Base-by-base conservation (phyloP, 2,113 vertebrate species). In the Zosterops japonicus region DNA sequence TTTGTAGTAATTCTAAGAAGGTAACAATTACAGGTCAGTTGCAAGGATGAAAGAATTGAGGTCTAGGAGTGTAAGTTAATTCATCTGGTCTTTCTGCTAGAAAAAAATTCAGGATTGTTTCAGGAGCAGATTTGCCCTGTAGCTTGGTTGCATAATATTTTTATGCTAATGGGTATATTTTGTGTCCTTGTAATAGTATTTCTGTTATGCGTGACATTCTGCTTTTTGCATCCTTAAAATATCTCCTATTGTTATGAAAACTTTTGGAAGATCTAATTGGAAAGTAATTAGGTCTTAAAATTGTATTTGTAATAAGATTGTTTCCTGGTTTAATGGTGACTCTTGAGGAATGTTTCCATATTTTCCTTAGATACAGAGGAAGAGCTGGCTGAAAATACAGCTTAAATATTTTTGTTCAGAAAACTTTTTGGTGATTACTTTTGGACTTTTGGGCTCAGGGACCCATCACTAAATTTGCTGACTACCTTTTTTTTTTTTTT, bases 41-140 rank as follows among this genome's bases (percentile, higher is more conserved):
- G 41, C 56, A 93, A 86, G 78, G 88, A 93, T 96, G 88, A 96
- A 95, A 95, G 82, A 70, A 59, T 53, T 86, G 83, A 60, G 71
- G 88, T 67, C 44, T 86, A 33, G 35, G 14, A 88, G 72, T 75
- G 72, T 80, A 95, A 95, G 94, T 35, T 2, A 80, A 80, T 90
- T 96, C 42, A 80, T 89, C 69, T 91, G 47, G 22, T 75, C 8
- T 90, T 49, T 80, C 49, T 79, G 44, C 47, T 60, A 63, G 29
- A 67, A 61, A 61, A 61, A 80, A 87, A 90, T 67, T 39, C 14
- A 65, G 33, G 36, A 20, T 42, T 95, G 35, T 83, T 93, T 72
- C 29, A 59, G 69, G 35, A 91, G 44, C 27, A 83, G 42, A 87
- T 94, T 63, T 90, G 74, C 82, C 55, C 14, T 82, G 22, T 72